Evolutionary conservation across 2,797 vertebrate species (phyloP).

Genomic region (Poecilia wingei): DNA sequence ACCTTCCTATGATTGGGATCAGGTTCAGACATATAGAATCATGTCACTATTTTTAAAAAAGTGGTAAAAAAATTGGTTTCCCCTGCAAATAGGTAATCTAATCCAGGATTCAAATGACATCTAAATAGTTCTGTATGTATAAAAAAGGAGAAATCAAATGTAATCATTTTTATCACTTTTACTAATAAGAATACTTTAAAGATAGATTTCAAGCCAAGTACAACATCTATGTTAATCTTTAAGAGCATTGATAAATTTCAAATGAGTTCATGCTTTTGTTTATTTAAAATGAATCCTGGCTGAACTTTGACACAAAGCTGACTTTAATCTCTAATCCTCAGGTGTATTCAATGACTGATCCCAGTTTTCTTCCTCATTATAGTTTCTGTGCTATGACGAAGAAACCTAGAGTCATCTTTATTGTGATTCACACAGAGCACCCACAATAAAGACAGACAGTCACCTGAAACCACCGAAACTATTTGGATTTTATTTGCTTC

Average conservation of each 20-base stretch:
- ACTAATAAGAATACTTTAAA: conserved; percentile 1
- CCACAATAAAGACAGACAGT: background rate
- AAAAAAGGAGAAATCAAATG: background rate
- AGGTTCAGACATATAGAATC: background rate
- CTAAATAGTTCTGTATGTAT: background rate
- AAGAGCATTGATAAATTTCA: conserved; percentile 25
- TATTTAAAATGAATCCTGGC: conserved; percentile 9
- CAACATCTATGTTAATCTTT: no score
- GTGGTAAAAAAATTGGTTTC: background rate
- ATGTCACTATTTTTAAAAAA: background rate
- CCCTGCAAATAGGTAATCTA: background rate
- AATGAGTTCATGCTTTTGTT: background rate
- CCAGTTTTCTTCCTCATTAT: background rate
- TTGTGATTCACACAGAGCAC: background rate
- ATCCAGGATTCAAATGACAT: background rate
- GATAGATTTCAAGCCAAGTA: no score
- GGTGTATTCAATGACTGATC: conserved; percentile 2
- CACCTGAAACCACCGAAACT: background rate
- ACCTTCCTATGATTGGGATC: conserved; percentile 8
- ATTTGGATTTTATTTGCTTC: background rate
- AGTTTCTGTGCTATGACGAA: background rate
- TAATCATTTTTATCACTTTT: background rate
- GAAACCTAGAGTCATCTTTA: background rate
- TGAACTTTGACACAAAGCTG: conserved; percentile 10
- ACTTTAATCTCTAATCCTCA: conserved; percentile 5